Percentiles rank a stretch among this genome's conserved stretches.
phyloP scores from a whole-genome alignment of 2,888 invertebrate species.

The Erpobdella octoculata region DNA sequence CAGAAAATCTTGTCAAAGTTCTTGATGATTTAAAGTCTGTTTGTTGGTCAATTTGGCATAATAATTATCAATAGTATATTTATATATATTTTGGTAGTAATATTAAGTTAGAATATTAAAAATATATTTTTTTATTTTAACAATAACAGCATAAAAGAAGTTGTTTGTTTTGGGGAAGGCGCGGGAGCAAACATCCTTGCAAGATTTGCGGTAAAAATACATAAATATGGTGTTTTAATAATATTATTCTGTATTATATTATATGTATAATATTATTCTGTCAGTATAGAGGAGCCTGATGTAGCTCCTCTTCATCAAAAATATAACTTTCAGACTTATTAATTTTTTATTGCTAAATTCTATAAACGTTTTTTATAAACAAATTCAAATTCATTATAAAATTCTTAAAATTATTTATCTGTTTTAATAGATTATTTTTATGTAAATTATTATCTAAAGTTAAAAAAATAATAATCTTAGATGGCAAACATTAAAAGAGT shows the following conservation, averaged over 20 bases:
- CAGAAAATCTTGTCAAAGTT: conserved; percentile 72
- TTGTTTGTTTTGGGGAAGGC: conserved; percentile 77
- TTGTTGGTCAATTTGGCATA: neutral
- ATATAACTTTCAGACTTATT: too few species aligned
- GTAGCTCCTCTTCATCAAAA: too few species aligned
- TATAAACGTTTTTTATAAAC: too few species aligned
- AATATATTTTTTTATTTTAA: neutral
- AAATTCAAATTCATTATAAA: too few species aligned
- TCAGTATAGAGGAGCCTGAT: too few species aligned
- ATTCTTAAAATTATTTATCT: too few species aligned
- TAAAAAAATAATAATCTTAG: conserved; percentile 38
- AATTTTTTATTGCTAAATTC: too few species aligned
- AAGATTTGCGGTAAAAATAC: conserved; percentile 69
- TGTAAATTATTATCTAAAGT: neutral
- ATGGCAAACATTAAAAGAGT: conserved; percentile 70
- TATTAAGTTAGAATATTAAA: neutral
- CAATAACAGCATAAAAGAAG: conserved; percentile 62
- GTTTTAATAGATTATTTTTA: too few species aligned
- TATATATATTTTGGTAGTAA: neutral
- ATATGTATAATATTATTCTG: too few species aligned
- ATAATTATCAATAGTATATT: neutral
- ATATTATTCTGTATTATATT: too few species aligned
- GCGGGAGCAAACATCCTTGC: conserved; percentile 79
- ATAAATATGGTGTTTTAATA: too few species aligned
- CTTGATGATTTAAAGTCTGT: conserved; percentile 67